phyloP scores from a whole-genome alignment of 1,140 invertebrate species.

The Semibalanus balanoides region DNA sequence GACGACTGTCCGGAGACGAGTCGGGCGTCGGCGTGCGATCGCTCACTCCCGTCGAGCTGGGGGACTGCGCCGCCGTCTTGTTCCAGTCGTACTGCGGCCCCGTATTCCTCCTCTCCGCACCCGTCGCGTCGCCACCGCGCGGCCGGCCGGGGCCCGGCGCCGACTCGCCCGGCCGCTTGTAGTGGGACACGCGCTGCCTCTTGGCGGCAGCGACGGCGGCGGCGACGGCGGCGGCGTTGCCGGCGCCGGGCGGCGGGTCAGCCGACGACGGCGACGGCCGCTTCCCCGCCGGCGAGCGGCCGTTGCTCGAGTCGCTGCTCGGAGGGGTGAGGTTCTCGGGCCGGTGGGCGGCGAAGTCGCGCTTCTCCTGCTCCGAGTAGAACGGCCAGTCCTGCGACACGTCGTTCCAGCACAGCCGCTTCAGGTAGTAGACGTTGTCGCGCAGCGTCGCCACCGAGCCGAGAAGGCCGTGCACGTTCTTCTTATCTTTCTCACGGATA shows the following conservation, averaged over 20 bases:
- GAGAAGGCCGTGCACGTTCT: not conserved
- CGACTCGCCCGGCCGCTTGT: not conserved
- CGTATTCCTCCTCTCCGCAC: not conserved
- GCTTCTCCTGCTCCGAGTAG: slow-evolving; percentile 68
- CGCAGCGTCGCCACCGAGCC: slow-evolving; percentile 3
- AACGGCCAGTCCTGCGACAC: slow-evolving; percentile 88
- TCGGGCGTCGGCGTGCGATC: slow-evolving; percentile 5
- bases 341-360: not conserved
- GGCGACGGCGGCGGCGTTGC: too few relatives aligned
- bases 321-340: not conserved
- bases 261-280: not conserved
- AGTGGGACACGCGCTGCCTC: not conserved
- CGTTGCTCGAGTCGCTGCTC: not conserved
- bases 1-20: not conserved
- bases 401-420: slow-evolving; percentile 74
- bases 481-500: not conserved
- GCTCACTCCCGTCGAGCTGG: not conserved
- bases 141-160: too few relatives aligned
- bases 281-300: not conserved
- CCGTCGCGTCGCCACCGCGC: too few relatives aligned
- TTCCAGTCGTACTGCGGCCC: not conserved
- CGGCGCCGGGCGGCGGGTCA: not conserved
- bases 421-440: slow-evolving; percentile 75
- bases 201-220: not conserved
- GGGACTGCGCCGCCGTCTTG: not conserved